Base-by-base conservation (phyloP, 2,797 vertebrate genomes). In the Silurus aristotelis region DNA sequence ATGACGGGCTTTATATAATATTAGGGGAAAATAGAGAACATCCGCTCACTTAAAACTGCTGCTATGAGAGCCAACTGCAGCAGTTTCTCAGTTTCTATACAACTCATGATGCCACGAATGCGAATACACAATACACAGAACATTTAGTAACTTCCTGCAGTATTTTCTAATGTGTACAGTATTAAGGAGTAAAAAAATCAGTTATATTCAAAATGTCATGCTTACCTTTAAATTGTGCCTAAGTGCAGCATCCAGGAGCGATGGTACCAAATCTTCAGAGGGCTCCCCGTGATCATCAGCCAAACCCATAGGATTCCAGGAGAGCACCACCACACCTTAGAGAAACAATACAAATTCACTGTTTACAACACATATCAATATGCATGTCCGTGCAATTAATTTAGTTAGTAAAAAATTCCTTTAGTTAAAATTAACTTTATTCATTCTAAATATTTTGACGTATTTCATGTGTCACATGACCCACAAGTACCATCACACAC, bases 171-270 rank as follows among this genome's bases (percentile, higher is more conserved):
- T 58, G 8, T 58, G 25, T 12, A 56, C 25, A 19, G 1, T 48
- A 48, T 64, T 48, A 66, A 79, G 1, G 5, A 9, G 22, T 25
- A 8, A 66, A 52, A 0, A 66, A 6, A 1, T 43, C 58, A 46
- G 19, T 13, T 55, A 58, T 58, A 77, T 71, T 20, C 19, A 46
- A 64, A 43, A 48, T 60, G 6, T 1, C 2, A 48, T 68, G 15
- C 27, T 89, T 93, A 98, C 97, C 96, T 97, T 97, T 87, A 97
- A 96, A 87, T 94, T 94, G 87, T 96, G 94, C 91, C 96, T 94
- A 81, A 96, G 95, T n/a, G 97, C 96, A 14, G 95, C 93, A 83
- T 97, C 96, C 89, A 97, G 89, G 80, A 98, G 92, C 83, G 92
- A 91, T 6, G 96, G 94, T 73, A 97, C 96, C 88, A 97, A 91